Evolutionary conservation across 2,113 vertebrate genomes (phyloP).

Genomic region (Ariopsis seemanni): DNA sequence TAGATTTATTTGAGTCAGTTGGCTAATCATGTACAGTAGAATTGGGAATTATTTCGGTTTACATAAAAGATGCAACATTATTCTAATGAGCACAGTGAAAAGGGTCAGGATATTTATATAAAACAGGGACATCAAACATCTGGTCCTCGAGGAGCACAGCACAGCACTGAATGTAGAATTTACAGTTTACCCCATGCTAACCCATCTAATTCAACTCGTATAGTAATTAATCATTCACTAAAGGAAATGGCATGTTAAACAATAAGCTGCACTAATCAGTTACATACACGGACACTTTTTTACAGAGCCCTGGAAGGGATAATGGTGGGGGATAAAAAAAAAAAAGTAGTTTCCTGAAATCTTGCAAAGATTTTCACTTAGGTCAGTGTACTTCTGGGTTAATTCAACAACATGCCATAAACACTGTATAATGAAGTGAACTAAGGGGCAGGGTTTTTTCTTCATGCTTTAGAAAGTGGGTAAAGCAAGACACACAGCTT

Average conservation of each 20-base stretch:
- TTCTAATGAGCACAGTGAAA: neutral
- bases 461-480: too few relatives aligned
- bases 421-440: too few relatives aligned
- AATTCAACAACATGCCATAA: too few relatives aligned
- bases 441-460: too few relatives aligned
- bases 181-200: neutral
- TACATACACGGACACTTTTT: too few relatives aligned
- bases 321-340: too few relatives aligned
- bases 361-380: too few relatives aligned
- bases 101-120: neutral
- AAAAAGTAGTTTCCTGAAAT: too few relatives aligned
- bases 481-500: too few relatives aligned
- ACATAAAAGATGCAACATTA: neutral
- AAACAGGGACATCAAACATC: neutral
- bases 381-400: too few relatives aligned
- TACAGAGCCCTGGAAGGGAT: too few relatives aligned
- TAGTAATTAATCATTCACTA: neutral
- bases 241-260: neutral
- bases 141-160: neutral
- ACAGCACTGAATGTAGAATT: neutral
- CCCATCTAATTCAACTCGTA: neutral
- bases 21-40: neutral
- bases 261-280: neutral
- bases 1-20: neutral
- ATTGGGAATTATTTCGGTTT: neutral